phyloP scores from a whole-genome alignment of 2,888 invertebrate species.

The Hecatera dysodea region DNA sequence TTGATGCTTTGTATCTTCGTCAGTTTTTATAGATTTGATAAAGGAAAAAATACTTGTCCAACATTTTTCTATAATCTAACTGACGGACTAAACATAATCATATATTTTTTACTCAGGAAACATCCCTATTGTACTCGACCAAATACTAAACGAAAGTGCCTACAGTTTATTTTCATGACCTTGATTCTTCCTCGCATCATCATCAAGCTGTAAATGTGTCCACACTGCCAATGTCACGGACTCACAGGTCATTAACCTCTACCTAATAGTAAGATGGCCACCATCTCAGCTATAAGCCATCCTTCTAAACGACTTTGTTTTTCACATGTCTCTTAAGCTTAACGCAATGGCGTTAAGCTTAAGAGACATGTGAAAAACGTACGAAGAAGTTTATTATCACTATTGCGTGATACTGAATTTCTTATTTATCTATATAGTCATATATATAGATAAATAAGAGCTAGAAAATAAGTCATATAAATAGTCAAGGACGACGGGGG shows the following conservation, averaged over 20 bases:
- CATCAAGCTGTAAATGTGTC: not conserved
- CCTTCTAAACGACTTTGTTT: slow-evolving; percentile 42
- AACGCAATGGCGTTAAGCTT: no score
- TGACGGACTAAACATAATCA: no score
- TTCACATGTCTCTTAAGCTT: no score
- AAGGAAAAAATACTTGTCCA: no score
- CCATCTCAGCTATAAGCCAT: slow-evolving; percentile 27
- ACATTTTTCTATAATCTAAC: no score
- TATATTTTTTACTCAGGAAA: no score
- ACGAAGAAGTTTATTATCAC: no score
- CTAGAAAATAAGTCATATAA: slow-evolving; percentile 8
- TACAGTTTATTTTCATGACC: not conserved
- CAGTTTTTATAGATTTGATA: no score
- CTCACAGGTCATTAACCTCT: slow-evolving; percentile 24
- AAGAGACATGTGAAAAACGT: slow-evolving; percentile 12
- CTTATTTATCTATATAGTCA: no score
- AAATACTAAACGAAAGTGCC: not conserved
- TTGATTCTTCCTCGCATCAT: not conserved
- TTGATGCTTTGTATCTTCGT: no score
- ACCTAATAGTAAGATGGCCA: slow-evolving; percentile 14
- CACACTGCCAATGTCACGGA: not conserved
- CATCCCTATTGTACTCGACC: not conserved
- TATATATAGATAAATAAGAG: no score
- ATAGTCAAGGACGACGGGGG: slow-evolving; percentile 4
- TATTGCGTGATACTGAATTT: no score